Evolutionary conservation across 2,113 vertebrate species (phyloP), one percentile per base, ranked within the genome.

Genomic region (Bungarus multicinctus): DNA sequence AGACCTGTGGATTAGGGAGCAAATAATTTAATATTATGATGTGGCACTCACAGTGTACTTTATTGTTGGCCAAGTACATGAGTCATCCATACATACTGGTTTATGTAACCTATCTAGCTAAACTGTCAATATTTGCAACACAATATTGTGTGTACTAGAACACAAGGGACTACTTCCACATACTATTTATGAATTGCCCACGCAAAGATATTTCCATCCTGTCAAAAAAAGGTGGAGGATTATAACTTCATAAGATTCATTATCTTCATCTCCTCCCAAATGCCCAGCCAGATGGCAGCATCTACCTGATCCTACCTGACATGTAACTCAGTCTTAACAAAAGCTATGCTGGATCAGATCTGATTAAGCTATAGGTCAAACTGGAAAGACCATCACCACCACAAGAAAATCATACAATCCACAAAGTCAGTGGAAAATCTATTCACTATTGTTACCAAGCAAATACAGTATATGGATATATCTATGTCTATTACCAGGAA

Each of bases 71-170:
- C 22, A 94, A 91, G n/a, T 92, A 87, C 25, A 47, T 57, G 27
- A 94, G 34, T 92, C n/a, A 74, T 92, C 60, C 4, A 2, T 88
- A 93, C 30, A 22, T 1, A 16, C 45, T 43, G 88, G 50, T n/a
- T 91, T 53, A 90, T 22, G 55, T 9, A 25, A 92, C 30, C 64
- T 90, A 43, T 85, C 52, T 10, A 90, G 90, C 30, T 30, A 94
- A 93, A 55, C 0, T 1, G 69, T 90, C 81, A 94, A n/a, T 85
- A 92, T 69, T 93, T 95, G 89, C 81, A 89, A 52, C 86, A 91
- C 87, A 89, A 87, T 92, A 43, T 34, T 91, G 54, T 85, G 54
- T 85, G 5, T 91, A 87, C 9, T 52, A 91, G 2, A 0, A 0
- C 52, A 88, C 50, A 52, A 94, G 74, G 4, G 39, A 3, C 7